phyloP scores from a whole-genome alignment of 2,113 vertebrate species.

The Pterophyllum scalare region DNA sequence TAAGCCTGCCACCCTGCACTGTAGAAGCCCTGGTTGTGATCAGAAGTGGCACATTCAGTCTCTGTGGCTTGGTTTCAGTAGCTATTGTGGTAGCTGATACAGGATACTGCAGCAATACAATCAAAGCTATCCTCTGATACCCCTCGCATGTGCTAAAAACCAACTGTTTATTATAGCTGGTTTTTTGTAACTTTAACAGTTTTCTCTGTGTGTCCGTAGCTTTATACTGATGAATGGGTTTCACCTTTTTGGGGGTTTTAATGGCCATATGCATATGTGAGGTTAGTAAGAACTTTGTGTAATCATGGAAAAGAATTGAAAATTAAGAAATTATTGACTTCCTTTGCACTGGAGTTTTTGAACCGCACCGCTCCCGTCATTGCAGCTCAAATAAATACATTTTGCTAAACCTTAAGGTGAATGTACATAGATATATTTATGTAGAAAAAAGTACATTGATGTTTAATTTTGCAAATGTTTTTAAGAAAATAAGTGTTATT shows the following conservation, averaged over 20 bases:
- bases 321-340: slow-evolving; percentile 7
- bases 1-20: slow-evolving; percentile 54
- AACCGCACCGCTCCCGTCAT: slow-evolving; percentile 32
- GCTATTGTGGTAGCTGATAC: slow-evolving; percentile 38
- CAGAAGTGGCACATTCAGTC: slow-evolving; percentile 56
- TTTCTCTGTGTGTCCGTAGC: neutral
- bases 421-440: slow-evolving; percentile 65
- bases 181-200: neutral
- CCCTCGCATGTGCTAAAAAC: slow-evolving; percentile 32
- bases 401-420: slow-evolving; percentile 67
- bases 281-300: slow-evolving; percentile 16
- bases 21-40: slow-evolving; percentile 63
- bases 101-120: slow-evolving; percentile 59
- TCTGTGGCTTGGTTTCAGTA: slow-evolving; percentile 47
- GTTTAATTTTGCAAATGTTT: slow-evolving; percentile 76
- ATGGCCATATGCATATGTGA: slow-evolving; percentile 3
- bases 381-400: slow-evolving; percentile 63
- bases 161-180: slow-evolving; percentile 8
- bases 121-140: slow-evolving; percentile 33
- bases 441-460: slow-evolving; percentile 77
- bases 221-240: slow-evolving; percentile 18
- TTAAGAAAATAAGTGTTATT: slow-evolving; percentile 81
- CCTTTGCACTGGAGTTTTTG: slow-evolving; percentile 10
- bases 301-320: slow-evolving; percentile 26
- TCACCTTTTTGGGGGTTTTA: slow-evolving; percentile 3